These are phyloP conservation scores for Tyrophagus putrescentiae DNA, from an alignment of 1,140 invertebrate genomes.

Conservation along the genomic window DNA sequence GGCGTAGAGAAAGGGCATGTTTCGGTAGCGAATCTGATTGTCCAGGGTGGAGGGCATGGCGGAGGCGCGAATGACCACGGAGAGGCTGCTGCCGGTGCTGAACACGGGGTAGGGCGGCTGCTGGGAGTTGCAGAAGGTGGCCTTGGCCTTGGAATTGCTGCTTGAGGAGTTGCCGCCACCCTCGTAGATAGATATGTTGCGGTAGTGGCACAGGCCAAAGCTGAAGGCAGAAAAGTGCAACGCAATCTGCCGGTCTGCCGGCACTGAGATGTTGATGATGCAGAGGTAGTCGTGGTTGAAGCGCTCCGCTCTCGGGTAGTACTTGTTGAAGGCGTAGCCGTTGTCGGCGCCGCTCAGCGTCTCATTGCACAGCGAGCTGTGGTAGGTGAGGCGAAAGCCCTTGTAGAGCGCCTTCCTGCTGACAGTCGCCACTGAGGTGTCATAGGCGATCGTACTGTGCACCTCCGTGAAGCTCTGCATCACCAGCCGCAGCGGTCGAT, in stretches of 20 bases:
- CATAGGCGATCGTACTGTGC: neutral
- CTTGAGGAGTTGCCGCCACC: too few relatives aligned
- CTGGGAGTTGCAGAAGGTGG: too few relatives aligned
- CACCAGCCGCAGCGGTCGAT: neutral
- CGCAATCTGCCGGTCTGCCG: neutral
- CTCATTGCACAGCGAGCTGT: conserved; percentile 11
- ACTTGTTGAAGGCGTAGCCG: neutral
- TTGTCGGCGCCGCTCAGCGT: neutral
- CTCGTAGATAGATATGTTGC: neutral
- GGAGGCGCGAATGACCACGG: neutral
- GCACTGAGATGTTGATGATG: neutral
- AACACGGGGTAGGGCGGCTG: neutral
- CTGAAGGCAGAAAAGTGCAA: neutral
- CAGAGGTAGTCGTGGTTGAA: neutral
- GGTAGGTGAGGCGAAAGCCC: neutral
- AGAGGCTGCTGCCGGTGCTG: neutral
- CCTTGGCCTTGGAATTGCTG: neutral
- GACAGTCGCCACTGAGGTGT: neutral
- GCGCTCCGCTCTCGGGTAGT: neutral
- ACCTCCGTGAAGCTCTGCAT: neutral
- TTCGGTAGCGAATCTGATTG: neutral
- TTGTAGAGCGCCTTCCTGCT: neutral
- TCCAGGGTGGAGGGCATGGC: neutral
- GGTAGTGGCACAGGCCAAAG: neutral
- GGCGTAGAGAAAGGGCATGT: neutral